Evolutionary conservation across 2,797 vertebrate genomes (phyloP), one percentile per base, ranked within the genome.

Genomic region (Pseudochirops cupreus): DNA sequence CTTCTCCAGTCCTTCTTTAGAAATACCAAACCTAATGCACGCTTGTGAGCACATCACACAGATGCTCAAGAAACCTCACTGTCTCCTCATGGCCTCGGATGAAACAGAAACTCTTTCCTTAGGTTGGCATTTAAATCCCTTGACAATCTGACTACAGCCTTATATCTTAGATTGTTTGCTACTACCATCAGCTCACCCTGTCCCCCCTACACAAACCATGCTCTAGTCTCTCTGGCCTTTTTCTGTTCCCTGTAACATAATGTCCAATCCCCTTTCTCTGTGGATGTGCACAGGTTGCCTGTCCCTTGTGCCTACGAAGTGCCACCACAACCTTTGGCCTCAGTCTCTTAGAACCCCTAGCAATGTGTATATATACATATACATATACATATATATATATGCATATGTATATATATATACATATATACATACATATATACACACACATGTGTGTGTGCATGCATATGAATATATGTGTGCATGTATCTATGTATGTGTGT

Each of bases 351-450:
- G 62, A n/a, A 67, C 13, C 31, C 33, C 62, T n/a, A 10, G 29
- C 11, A 12, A 59, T 29, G 11, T 3, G 29, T 12, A 29, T 59
- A 10, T 29, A 11, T 59, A 3, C 29, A 12, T 31, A 31, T 29
- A 1, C 31, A 0, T 59, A 11, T 58, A 12, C 0, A 4, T 31
- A 13, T 4, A 3, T 13, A 11, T 0, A 11, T 31, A 31, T 13
- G 31, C 4, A 12, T 1, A 13, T 1, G 31, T 59, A 2, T 12
- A 11, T 31, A 3, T 31, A 31, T 13, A 59, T 59, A 2, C 4
- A 11, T 31, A 3, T 12, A 31, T 31, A 31, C 12, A 0, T 59
- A 0, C 31, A 0, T 59, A 4, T 12, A 1, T 31, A 4, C 5
- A 13, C 13, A 11, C 2, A 10, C 11, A 1, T 58, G 11, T 28